A percentile compares a stretch with the other conserved stretches of the same genome.
Evolutionary conservation across 1,140 invertebrate genomes (phyloP).

Genomic region (Drosophila subobscura): DNA sequence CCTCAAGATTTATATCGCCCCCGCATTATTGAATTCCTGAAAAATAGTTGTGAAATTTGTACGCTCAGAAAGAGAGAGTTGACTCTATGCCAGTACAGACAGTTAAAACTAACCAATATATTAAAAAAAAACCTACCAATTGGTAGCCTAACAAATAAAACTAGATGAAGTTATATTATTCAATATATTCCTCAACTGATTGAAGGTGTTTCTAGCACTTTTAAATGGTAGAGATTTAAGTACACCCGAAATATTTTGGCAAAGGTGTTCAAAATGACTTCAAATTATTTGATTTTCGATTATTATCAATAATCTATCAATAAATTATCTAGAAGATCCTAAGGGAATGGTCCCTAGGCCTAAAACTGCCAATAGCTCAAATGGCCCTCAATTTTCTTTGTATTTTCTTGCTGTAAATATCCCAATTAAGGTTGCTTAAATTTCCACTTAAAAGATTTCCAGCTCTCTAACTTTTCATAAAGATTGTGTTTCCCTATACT

Average conservation of each 20-base stretch:
- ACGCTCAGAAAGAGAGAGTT: not conserved
- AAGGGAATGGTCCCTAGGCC: no score
- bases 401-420: not conserved
- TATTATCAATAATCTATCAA: no score
- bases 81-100: not conserved
- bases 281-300: no score
- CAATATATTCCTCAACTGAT: no score
- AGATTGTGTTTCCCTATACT: not conserved
- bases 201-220: no score
- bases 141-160: no score
- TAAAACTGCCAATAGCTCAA: no score
- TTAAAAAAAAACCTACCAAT: not conserved
- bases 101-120: not conserved
- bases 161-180: no score
- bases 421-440: slow-evolving; percentile 4
- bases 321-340: no score
- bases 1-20: slow-evolving; percentile 56
- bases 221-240: no score
- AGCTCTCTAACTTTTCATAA: not conserved
- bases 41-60: not conserved
- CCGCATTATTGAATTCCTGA: not conserved
- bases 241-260: no score
- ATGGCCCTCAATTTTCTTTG: not conserved
- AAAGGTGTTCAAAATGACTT: no score
- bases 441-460: not conserved